Evolutionary conservation across 2,797 vertebrate species (phyloP), one percentile per base, ranked within the genome.

Genomic region (Rhynchotus rufescens): DNA sequence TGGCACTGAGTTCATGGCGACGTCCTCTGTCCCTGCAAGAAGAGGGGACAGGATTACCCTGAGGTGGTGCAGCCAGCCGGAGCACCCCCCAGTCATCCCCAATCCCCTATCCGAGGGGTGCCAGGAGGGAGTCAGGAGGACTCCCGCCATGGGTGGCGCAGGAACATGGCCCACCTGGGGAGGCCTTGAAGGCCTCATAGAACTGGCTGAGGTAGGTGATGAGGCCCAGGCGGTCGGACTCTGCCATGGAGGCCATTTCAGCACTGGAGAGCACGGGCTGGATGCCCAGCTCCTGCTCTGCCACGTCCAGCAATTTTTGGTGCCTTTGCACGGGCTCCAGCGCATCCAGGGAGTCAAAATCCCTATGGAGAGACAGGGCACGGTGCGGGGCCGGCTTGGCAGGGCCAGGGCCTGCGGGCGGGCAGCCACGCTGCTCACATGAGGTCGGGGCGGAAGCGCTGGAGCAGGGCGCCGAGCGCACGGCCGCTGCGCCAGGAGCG

Each of bases 191-290:
- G 77, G 98, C 95, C 28, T 97, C 96, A 28, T 98, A 98, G 93
- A 99, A 98, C 96, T 99, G 98, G 81, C 98, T 98, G 95, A 99
- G 98, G 97, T 99, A 99, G 28, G 98, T 98, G 21, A 99, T 98
- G 97, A 99, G 98, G 87, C 98, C 98, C 83, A 99, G 94, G 64
- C 98, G 98, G 96, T 98, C 98, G 3, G 98, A 97, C 90, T 98
- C 98, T 7, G 95, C 86, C 61, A 97, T 95, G 38, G 94, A 89
- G 38, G 97, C 97, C 87, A 99, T 96, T 65, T 99, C 98, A 6
- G 38, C 40, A 21, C 98, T 98, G 16, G 98, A 98, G 97, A 99
- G 98, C 89, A 99, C 97, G 0, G 98, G 99, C 1, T 97, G 93
- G 94, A 99, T 98, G 76, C 99, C 99, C 85, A 99, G 97, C 96